These are phyloP conservation scores for Ditylenchus weischeri DNA, from an alignment of 2,888 invertebrate species.

Conservation along the genomic window DNA sequence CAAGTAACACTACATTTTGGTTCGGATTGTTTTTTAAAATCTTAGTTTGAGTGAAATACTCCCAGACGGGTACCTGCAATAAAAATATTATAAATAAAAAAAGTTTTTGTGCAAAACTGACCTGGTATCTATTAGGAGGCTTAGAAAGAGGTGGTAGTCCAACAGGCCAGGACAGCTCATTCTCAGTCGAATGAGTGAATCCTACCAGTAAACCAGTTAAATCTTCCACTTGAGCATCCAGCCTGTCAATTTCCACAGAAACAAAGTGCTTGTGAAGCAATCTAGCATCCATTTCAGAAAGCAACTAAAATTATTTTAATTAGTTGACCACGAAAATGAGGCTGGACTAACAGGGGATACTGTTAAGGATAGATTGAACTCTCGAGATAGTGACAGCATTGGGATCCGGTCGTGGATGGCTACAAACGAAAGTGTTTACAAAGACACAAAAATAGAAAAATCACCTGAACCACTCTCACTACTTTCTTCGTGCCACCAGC, in stretches of 20 bases:
- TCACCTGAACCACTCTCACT: slow-evolving; percentile 29
- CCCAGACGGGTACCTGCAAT: slow-evolving; percentile 81
- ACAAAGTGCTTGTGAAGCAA: slow-evolving; percentile 59
- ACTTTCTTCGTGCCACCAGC: slow-evolving; percentile 35
- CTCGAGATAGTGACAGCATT: slow-evolving; percentile 17
- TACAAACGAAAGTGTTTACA: too few relatives aligned
- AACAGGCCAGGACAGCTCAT: slow-evolving; percentile 71
- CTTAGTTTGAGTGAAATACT: slow-evolving; percentile 79
- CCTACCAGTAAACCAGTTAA: slow-evolving; percentile 38
- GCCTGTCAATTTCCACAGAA: slow-evolving; percentile 42
- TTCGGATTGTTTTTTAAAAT: slow-evolving; percentile 78
- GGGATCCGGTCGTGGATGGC: slow-evolving; percentile 34
- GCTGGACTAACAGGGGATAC: slow-evolving; percentile 50
- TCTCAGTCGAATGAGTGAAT: slow-evolving; percentile 17
- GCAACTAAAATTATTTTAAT: slow-evolving; percentile 38
- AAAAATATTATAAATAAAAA: not conserved
- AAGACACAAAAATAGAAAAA: too few relatives aligned
- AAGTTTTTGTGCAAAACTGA: slow-evolving; percentile 4
- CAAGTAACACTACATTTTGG: slow-evolving; percentile 69
- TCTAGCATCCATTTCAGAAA: slow-evolving; percentile 60
- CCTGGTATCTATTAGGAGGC: slow-evolving; percentile 67
- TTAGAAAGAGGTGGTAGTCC: slow-evolving; percentile 70
- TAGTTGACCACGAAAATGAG: too few relatives aligned
- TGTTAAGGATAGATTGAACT: slow-evolving; percentile 59
- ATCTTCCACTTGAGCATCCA: slow-evolving; percentile 61